Conservation (phyloP, 64 coral and sea anemone species). For the Hydrozoanthus tunicans region DNA sequence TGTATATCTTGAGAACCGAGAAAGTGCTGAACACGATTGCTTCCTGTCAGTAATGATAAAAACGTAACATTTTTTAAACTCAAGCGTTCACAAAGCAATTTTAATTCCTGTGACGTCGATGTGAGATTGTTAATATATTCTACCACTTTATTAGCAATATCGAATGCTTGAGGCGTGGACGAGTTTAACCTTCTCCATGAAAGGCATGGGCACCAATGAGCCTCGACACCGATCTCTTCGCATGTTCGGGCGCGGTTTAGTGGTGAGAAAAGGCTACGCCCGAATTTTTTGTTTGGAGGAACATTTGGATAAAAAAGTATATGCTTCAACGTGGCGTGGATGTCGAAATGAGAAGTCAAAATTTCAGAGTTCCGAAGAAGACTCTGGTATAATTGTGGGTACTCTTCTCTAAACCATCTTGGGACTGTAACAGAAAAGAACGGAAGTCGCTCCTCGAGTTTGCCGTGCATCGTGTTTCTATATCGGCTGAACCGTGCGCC, state of each 20-base stretch:
- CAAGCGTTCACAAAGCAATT: constrained; percentile 9
- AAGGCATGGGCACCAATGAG: constrained; percentile 50
- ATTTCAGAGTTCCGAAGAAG: constrained; percentile 31
- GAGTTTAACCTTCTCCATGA: constrained; percentile 30
- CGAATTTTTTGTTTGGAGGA: neutral
- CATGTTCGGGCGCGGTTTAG: constrained; percentile 21
- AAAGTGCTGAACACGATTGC: constrained; percentile 1
- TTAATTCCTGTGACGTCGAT: neutral
- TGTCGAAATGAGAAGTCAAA: constrained; percentile 50
- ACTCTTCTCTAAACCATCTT: neutral
- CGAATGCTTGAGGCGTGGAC: constrained; percentile 19
- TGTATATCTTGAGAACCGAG: constrained; percentile 31
- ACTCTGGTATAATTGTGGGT: neutral
- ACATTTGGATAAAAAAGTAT: neutral
- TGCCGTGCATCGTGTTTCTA: constrained; percentile 51
- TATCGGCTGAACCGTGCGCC: constrained; percentile 23
- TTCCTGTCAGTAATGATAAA: constrained; percentile 21
- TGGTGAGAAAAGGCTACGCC: constrained; percentile 28
- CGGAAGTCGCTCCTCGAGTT: constrained; percentile 10
- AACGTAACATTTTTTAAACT: constrained; percentile 21
- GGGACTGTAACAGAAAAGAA: constrained; percentile 43
- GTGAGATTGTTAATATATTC: constrained; percentile 40
- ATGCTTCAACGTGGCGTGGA: constrained; percentile 32
- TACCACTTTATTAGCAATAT: neutral
- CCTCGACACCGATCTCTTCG: constrained; percentile 43